Base-by-base conservation (phyloP, 2,888 invertebrate genomes). In the Rotaria macrura region DNA sequence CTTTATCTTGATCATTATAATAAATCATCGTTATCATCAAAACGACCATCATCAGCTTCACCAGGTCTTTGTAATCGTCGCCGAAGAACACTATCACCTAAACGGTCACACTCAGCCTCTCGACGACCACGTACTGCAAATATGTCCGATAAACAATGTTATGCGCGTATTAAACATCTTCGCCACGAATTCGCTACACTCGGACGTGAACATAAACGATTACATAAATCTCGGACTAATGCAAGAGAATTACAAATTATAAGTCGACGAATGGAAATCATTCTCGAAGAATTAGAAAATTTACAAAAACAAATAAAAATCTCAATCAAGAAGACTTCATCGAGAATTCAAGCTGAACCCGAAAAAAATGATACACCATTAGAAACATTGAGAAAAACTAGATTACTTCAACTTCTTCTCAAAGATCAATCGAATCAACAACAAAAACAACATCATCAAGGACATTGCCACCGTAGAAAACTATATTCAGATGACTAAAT, bases 381-480 rank as follows among this genome's bases (percentile, higher is more conserved):
- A 79, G 79, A 79, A 79, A 79, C 43, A 25, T 79, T 79, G 25
- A 79, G 43, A 79, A 40, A 43, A 43, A 79, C 79, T n/a, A 79
- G n/a, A 79, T n/a, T 79, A 43, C 5, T 79, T 20, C 79, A 79
- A 79, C n/a, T 25, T 12, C 10, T 79, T 43, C 43, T 79, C 7
- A 43, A 43, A n/a, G 40, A 79, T 79, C 40, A 43, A 79, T 25
- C 65, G 2, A 65, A 65, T 65, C n/a, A 20, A 34, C 65, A 65
- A 65, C 34, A 34, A 34, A 34, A 20, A 34, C 65, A 65, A 65
- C 34, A 34, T 17, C 17, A 34, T 38, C 65, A 20, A 65, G 65
- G 20, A 65, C 65, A 20, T 65, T 65, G 34, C 20, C 34, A 20
- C 38, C 65, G 65, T 17, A 34, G 2, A 34, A 34, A 34, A 65